Evolutionary conservation across 2,797 vertebrate species (phyloP).

Genomic region (Helicolenus hilgendorfi): DNA sequence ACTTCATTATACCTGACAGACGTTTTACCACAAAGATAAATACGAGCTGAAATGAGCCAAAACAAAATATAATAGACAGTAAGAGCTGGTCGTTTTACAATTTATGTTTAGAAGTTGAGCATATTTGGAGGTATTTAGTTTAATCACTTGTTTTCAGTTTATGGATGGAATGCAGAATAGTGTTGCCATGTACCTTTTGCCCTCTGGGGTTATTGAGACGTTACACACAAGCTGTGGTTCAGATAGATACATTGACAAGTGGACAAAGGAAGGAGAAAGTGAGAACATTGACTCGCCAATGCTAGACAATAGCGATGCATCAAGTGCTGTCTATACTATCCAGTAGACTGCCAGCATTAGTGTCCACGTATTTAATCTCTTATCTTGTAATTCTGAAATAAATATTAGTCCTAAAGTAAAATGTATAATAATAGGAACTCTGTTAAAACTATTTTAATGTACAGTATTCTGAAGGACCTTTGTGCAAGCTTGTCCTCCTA

Average conservation of each 20-base stretch:
- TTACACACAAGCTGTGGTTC: conserved; percentile 32
- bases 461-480: background rate
- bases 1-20: conserved; percentile 57
- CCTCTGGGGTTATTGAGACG: conserved; percentile 36
- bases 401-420: background rate
- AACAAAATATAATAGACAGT: background rate
- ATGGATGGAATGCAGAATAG: background rate
- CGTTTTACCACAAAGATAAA: conserved; percentile 35
- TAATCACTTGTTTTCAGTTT: background rate
- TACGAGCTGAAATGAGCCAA: conserved; percentile 16
- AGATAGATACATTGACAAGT: conserved; percentile 52
- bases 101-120: background rate
- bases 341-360: background rate
- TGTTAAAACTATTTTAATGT: background rate
- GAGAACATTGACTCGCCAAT: conserved; percentile 34
- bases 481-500: background rate
- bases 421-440: background rate
- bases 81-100: background rate
- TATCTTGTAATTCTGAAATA: background rate
- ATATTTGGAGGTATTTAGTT: background rate
- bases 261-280: conserved; percentile 51
- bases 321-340: conserved; percentile 11
- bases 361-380: background rate
- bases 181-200: background rate
- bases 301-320: conserved; percentile 39